Percentiles rank a stretch among this genome's conserved stretches.
Conservation (phyloP, 2,113 vertebrate genomes). For the Halichoeres trimaculatus region DNA sequence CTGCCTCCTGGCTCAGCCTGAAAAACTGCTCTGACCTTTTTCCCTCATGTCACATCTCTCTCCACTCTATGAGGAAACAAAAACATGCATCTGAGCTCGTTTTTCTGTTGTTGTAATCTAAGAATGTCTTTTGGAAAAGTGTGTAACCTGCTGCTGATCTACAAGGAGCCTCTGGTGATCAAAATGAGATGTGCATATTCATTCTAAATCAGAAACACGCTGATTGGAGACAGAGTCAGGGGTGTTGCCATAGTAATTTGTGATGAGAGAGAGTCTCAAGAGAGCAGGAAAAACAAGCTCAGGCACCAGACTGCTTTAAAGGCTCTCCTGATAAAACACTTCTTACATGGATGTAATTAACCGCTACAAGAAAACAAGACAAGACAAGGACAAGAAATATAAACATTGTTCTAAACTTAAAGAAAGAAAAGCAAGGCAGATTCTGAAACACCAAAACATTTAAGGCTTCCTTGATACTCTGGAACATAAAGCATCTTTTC, state of each 20-base stretch:
- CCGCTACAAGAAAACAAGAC: background rate
- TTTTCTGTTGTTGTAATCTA: background rate
- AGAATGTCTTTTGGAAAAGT: too few relatives aligned
- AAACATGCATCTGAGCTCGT: background rate
- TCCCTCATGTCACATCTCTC: background rate
- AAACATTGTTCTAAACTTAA: background rate
- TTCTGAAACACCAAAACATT: background rate
- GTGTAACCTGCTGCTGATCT: background rate
- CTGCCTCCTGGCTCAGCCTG: background rate
- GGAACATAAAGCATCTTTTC: background rate
- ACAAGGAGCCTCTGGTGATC: background rate
- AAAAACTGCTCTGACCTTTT: constrained; percentile 8
- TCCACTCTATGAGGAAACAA: background rate
- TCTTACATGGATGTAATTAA: background rate
- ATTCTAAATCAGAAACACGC: background rate
- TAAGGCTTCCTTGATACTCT: background rate
- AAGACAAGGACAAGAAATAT: background rate
- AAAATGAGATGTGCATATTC: background rate
- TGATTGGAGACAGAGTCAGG: background rate
- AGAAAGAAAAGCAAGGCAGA: background rate
- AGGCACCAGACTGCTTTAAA: background rate
- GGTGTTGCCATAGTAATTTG: background rate
- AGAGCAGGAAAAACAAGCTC: constrained; percentile 7
- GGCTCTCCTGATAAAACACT: background rate
- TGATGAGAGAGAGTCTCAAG: background rate